Evolutionary conservation across 2,797 vertebrate species (phyloP), one percentile per base, ranked within the genome.

Genomic region (Danionella dracula): DNA sequence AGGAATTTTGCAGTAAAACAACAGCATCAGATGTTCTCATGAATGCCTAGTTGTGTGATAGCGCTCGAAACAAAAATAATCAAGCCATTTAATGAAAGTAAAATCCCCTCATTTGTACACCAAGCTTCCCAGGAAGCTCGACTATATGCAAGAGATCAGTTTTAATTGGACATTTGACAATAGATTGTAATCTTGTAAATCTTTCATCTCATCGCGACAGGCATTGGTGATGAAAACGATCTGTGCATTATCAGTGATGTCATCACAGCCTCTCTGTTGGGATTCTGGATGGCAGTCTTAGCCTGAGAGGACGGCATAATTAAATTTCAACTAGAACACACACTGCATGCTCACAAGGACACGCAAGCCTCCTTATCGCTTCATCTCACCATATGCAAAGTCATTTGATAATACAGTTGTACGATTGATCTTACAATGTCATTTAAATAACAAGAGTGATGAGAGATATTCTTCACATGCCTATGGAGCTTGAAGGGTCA

Each of bases 271-370:
- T 16, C 38, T 23, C 57, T 67, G 54, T 34, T 55, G n/a, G 50
- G 63, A 72, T 74, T 11, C 29, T 21, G 32, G 61, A 55, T 64
- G 62, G 67, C 66, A 70, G 62, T 21, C 29, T 6, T 55, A 32
- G 66, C 70, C 76, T 59, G 46, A 27, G 60, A 66, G 46, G 35
- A 59, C 2, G 8, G 13, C 35, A 21, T 74, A 75, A 77, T 77
- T 72, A 61, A 75, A 77, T 70, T 51, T 65, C 32, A 29, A 74
- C 16, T 20, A 45, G 27, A 45, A 66, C 50, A 48, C 23, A 49
- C 35, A 6, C 40, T 59, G 17, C 45, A 42, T 20, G 13, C 66
- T 4, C 23, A 21, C 46, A 35, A 16, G 59, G 9, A 42, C n/a
- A 27, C 42, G 40, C 35, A 44, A 5, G 34, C n/a, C 21, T 41